A percentile compares a stretch with the other conserved stretches of the same genome.
Evolutionary conservation across 2,113 vertebrate species (phyloP).

Genomic region (Leucopsar rothschildi): DNA sequence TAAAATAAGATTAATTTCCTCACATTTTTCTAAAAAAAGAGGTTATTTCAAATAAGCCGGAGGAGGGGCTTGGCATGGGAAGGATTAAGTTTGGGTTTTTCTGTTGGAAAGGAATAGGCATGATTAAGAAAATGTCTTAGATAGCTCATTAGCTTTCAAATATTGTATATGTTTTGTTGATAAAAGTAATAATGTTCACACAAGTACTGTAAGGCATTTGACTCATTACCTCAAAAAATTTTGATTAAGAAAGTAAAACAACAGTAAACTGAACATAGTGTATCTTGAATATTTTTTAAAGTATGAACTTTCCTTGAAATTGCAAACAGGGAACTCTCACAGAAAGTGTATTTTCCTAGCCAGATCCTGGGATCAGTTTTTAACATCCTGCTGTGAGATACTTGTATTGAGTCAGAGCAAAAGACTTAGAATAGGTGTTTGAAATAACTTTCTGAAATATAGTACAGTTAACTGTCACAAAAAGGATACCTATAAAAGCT

Average conservation of each 20-base stretch:
- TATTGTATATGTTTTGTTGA: not conserved
- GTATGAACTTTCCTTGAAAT: not conserved
- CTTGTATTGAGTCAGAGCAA: not conserved
- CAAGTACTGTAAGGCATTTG: not conserved
- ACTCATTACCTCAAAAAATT: not conserved
- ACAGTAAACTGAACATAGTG: not conserved
- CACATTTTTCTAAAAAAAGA: not conserved
- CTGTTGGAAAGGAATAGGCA: not conserved
- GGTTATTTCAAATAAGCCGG: not conserved
- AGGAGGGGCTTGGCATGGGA: not conserved
- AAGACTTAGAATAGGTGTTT: not conserved
- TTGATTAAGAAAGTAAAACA: not conserved
- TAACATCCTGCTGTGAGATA: not conserved
- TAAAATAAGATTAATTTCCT: not conserved
- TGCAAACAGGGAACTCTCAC: not conserved
- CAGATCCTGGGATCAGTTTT: not conserved
- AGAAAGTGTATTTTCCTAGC: not conserved
- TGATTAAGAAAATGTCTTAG: not conserved
- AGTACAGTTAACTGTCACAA: not conserved
- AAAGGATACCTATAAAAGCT: not conserved
- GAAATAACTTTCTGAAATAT: not conserved
- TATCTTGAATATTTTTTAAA: not conserved
- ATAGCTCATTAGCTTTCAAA: constrained; percentile 22
- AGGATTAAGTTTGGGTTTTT: not conserved
- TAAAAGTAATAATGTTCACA: not conserved